Base-by-base conservation (phyloP, 2,888 invertebrate species). In the Pterostichus niger region DNA sequence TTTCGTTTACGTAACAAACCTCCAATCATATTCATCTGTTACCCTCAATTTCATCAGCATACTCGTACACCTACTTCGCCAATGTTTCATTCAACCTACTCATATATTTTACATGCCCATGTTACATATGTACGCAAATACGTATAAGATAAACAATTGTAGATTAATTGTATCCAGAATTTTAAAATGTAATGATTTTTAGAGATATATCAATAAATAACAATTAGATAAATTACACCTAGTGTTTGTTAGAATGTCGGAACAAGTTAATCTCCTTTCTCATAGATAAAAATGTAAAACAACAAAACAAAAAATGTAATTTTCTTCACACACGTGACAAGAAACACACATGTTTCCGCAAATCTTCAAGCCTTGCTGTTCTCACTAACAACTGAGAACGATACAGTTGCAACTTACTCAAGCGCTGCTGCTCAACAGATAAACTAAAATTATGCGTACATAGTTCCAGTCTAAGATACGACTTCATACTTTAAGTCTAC, bases 401-500 rank as follows among this genome's bases (percentile, higher is more conserved):
- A 10, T 54, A 17, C 17, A 54, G 13, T 9, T 54, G 17, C 17
- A 54, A 13, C 54, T n/a, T 54, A 54, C n/a, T 24, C 24, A 24
- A 24, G 24, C 24, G 24, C 24, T 24, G 3, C 2, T 24, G 24
- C 15, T 15, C n/a, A 10, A 35, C 40, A 71, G 68, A 71, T 71
- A 71, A 71, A 71, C 15, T 71, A 44, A 71, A 71, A 71, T 44
- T 44, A 71, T 71, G 68, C 68, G 35, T 13, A 71, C 56, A 56
- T 17, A 56, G 6, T n/a, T 24, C 24, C 24, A 24, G 2, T 52
- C 52, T n/a, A 52, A 52, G 56, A 56, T 56, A 56, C 68, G 17
- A 17, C 68, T 44, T 68, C 68, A 71, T 71, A 64, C 35, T 9
- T 24, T 59, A 59, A 54, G 2, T 59, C 24, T 11, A 4, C 10